Evolutionary conservation across 2,113 vertebrate species (phyloP).

Genomic region (Piprites chloris): DNA sequence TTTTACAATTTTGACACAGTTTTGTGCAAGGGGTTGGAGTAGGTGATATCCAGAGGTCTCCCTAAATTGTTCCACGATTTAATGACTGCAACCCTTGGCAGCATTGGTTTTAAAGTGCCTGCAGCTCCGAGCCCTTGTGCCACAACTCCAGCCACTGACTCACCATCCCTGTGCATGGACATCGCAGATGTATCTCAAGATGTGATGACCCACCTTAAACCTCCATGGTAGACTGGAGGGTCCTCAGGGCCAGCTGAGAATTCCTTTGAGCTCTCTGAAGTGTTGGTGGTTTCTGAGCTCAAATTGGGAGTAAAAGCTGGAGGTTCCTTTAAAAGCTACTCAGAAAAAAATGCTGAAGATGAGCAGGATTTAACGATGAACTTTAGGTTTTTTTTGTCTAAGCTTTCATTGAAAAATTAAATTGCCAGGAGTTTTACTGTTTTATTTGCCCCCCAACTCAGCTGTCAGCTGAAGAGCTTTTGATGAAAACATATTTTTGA

Average conservation of each 20-base stretch:
- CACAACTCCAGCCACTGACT: not conserved
- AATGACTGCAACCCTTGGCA: not conserved
- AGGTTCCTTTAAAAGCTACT: not conserved
- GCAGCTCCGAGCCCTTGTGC: not conserved
- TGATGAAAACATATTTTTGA: constrained; percentile 35
- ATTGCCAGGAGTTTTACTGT: constrained; percentile 14
- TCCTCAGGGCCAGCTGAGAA: not conserved
- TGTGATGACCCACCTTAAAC: not conserved
- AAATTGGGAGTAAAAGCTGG: not conserved
- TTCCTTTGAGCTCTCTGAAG: not conserved
- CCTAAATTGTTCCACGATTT: not conserved
- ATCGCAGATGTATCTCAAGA: not conserved
- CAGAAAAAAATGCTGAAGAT: not conserved
- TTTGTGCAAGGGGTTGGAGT: not conserved
- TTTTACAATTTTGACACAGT: not conserved
- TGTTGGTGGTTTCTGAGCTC: not conserved
- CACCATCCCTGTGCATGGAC: fast-evolving
- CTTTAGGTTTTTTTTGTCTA: not conserved
- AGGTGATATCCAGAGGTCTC: not conserved
- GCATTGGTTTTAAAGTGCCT: not conserved
- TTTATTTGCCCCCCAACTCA: constrained; percentile 32
- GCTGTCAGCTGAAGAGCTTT: constrained; percentile 31
- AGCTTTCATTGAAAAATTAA: constrained; percentile 20
- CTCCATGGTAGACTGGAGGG: too few species aligned
- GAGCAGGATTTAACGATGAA: not conserved